Conservation (phyloP, 2,888 invertebrate species). For the Siphlonurus alternatus region DNA sequence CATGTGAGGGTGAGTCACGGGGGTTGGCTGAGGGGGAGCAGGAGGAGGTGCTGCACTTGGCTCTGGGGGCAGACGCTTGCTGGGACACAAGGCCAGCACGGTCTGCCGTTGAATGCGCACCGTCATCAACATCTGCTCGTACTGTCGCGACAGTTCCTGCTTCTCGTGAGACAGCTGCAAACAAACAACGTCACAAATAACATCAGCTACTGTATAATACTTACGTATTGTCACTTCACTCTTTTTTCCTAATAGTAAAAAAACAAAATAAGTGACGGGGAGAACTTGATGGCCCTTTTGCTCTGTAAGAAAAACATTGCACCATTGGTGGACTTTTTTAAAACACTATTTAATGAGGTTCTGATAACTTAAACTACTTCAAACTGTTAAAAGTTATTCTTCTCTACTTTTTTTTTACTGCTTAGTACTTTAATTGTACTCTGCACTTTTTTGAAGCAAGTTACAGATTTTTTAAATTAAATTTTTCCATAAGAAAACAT, state of each 20-base stretch:
- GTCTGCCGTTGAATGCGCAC: constrained; percentile 18
- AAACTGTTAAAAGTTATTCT: too few species aligned
- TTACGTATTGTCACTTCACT: too few species aligned
- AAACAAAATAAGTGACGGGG: too few species aligned
- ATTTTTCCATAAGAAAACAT: too few species aligned
- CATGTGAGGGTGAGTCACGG: background rate
- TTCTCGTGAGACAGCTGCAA: background rate
- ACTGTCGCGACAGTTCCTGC: background rate
- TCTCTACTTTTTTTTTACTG: too few species aligned
- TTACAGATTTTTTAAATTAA: too few species aligned
- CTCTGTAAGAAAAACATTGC: too few species aligned
- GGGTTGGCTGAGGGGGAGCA: background rate
- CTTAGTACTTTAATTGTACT: too few species aligned
- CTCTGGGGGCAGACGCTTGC: constrained; percentile 34
- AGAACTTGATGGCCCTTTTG: too few species aligned
- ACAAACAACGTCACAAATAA: background rate
- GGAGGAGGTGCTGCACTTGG: background rate
- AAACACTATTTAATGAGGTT: too few species aligned
- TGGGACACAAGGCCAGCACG: constrained; percentile 40
- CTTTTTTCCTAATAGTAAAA: too few species aligned
- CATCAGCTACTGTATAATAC: background rate
- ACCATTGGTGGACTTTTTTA: too few species aligned
- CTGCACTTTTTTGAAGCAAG: background rate
- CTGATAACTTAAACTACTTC: background rate
- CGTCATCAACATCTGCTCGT: background rate